These are phyloP conservation scores for Ophioninae sp. DNA, from an alignment of 2,888 invertebrate genomes.

Conservation along the genomic window DNA sequence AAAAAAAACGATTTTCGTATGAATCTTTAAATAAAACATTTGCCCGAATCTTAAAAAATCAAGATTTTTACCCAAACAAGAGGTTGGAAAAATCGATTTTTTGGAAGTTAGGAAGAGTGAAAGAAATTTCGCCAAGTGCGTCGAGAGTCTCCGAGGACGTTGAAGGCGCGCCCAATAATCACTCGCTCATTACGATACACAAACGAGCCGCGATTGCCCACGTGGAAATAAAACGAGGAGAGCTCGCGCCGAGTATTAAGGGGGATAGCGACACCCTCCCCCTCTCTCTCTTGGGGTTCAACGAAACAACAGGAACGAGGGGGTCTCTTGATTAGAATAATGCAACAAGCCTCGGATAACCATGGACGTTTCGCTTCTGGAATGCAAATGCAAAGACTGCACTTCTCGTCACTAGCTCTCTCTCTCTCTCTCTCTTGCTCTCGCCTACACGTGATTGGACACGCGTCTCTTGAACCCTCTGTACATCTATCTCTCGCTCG, in stretches of 20 bases:
- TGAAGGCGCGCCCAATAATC: constrained; percentile 70
- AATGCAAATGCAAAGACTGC: constrained; percentile 72
- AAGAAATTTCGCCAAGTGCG: neutral
- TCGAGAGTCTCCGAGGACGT: constrained; percentile 6
- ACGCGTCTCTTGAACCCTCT: constrained; percentile 56
- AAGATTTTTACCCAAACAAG: too few species aligned
- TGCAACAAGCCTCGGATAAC: constrained; percentile 74
- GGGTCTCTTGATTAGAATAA: constrained; percentile 75
- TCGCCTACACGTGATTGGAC: constrained; percentile 67
- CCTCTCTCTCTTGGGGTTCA: neutral
- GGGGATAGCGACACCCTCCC: constrained; percentile 9
- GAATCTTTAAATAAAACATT: too few species aligned
- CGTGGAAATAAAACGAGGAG: constrained; percentile 72
- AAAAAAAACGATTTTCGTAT: too few species aligned
- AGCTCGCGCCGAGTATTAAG: constrained; percentile 67
- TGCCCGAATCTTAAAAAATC: too few species aligned
- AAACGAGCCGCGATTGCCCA: constrained; percentile 72
- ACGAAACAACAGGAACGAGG: constrained; percentile 47
- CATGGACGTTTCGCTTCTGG: constrained; percentile 64
- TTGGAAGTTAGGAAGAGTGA: neutral
- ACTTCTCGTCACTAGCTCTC: neutral
- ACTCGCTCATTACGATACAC: constrained; percentile 72
- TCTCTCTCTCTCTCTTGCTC: constrained; percentile 16
- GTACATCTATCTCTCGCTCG: constrained; percentile 30
- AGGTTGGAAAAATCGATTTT: too few species aligned